These are phyloP conservation scores for Patella ulyssiponensis DNA, from an alignment of 2,888 invertebrate species.

Conservation along the genomic window DNA sequence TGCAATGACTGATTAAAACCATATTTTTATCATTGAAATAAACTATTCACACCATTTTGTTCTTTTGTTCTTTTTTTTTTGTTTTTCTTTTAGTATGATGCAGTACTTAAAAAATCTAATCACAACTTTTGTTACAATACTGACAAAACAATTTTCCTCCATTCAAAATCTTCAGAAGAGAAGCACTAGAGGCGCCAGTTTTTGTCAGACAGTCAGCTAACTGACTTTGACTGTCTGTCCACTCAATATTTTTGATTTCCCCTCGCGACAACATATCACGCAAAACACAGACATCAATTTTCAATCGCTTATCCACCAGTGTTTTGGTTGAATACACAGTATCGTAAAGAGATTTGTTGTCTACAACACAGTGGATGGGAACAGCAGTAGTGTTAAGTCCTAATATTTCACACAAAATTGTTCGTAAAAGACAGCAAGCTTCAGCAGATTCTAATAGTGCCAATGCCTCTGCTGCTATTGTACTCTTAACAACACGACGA, in stretches of 20 bases:
- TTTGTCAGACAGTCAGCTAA: neutral
- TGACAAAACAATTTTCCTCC: too few species aligned
- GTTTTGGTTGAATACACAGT: constrained; percentile 3
- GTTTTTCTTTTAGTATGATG: constrained; percentile 16
- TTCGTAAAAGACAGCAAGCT: neutral
- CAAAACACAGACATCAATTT: too few species aligned
- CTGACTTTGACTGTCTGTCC: neutral
- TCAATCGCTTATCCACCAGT: too few species aligned
- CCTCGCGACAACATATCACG: neutral
- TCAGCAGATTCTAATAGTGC: neutral
- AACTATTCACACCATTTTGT: too few species aligned
- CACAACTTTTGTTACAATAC: too few species aligned
- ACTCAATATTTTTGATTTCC: neutral
- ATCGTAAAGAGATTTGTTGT: neutral
- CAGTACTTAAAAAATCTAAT: too few species aligned
- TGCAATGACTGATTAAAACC: too few species aligned
- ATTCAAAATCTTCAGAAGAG: too few species aligned
- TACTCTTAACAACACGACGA: neutral
- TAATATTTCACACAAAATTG: neutral
- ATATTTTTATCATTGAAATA: too few species aligned
- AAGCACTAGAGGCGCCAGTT: neutral
- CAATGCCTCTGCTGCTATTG: neutral
- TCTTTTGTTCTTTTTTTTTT: too few species aligned
- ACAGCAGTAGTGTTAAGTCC: too few species aligned
- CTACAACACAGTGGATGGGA: neutral